Percentiles rank a stretch among this genome's conserved stretches.
These are phyloP conservation scores for Irena cyanogastra DNA, from an alignment of 2,113 vertebrate species.

Conservation along the genomic window DNA sequence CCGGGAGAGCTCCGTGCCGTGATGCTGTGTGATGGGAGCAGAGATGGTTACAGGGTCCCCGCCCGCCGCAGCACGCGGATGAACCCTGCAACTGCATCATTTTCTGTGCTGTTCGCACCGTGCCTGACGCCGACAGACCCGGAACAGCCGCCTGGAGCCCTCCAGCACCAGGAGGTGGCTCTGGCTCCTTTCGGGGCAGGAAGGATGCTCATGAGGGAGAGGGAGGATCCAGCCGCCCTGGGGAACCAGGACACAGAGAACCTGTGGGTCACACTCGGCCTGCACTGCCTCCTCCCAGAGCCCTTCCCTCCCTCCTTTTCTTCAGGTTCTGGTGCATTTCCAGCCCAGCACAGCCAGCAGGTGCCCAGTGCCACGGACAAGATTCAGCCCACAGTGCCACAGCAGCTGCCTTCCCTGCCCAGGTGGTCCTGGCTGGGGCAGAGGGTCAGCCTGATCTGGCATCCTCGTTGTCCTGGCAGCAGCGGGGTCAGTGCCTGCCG, in stretches of 20 bases:
- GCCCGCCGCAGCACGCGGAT: not conserved
- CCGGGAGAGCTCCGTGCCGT: not conserved
- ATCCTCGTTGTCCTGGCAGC: not conserved
- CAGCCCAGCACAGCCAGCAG: not conserved
- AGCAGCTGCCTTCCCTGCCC: not conserved
- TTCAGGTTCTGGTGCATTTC: not conserved
- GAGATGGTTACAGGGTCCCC: not conserved
- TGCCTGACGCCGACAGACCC: rapidly evolving
- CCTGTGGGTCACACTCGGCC: not conserved
- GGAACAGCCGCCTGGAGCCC: rapidly evolving
- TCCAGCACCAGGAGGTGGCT: rapidly evolving
- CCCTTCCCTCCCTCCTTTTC: not conserved
- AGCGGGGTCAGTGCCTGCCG: rapidly evolving
- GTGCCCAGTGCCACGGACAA: not conserved
- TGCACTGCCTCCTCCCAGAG: not conserved
- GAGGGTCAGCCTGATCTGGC: rapidly evolving
- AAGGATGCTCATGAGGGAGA: not conserved
- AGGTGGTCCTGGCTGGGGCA: rapidly evolving
- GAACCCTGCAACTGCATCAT: not conserved
- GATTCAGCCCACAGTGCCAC: not conserved
- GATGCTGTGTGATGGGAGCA: not conserved
- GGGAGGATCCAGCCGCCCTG: not conserved
- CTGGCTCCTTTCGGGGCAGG: not conserved
- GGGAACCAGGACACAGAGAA: not conserved
- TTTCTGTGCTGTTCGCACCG: not conserved